These are phyloP conservation scores for Chaetoderma sp. DNA, from an alignment of 2,888 invertebrate species.

Conservation along the genomic window DNA sequence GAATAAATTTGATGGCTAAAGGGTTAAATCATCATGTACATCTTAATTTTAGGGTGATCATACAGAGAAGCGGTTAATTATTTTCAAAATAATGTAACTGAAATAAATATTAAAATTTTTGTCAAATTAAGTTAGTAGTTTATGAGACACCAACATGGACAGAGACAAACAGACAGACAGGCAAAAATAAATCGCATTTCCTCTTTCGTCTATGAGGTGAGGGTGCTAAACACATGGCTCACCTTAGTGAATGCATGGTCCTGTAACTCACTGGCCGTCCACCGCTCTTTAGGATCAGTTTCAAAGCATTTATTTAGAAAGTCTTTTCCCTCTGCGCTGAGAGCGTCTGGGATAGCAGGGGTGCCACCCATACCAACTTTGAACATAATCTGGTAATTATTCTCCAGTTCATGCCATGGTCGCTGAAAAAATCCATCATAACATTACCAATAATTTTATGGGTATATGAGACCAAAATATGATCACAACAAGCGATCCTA, in stretches of 20 bases:
- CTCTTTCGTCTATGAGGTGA: too few species aligned
- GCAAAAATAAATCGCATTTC: too few species aligned
- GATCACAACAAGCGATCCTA: background rate
- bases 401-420: slow-evolving; percentile 93
- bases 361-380: slow-evolving; percentile 93
- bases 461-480: background rate
- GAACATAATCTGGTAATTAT: slow-evolving; percentile 95
- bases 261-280: slow-evolving; percentile 79
- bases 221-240: too few species aligned
- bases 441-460: background rate
- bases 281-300: slow-evolving; percentile 82
- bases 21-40: too few species aligned
- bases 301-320: slow-evolving; percentile 85
- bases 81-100: too few species aligned
- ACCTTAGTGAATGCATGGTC: slow-evolving; percentile 80
- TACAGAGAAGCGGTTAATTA: too few species aligned
- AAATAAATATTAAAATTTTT: too few species aligned
- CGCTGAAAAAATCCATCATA: slow-evolving; percentile 74
- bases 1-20: too few species aligned
- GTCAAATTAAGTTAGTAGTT: too few species aligned
- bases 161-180: too few species aligned
- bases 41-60: too few species aligned
- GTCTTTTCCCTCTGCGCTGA: slow-evolving; percentile 86
- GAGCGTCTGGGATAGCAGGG: slow-evolving; percentile 80
- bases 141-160: too few species aligned